phyloP scores from a whole-genome alignment of 2,113 vertebrate genomes.

The Campylorhamphus procurvoides region DNA sequence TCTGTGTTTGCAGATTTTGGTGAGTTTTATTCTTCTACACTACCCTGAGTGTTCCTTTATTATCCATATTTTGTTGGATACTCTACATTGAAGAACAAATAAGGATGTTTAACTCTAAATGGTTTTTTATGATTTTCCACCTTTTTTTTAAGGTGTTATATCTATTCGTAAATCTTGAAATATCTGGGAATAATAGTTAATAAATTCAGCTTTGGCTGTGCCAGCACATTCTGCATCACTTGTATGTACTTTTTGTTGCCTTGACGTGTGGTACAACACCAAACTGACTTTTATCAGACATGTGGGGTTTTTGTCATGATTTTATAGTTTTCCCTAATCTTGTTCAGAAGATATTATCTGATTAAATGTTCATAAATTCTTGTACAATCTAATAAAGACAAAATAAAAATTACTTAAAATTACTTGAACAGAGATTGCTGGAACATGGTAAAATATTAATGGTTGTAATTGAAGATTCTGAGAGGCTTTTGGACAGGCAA shows the following conservation, averaged over 20 bases:
- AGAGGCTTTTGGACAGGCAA: neutral
- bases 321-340: neutral
- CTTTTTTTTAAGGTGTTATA: neutral
- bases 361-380: neutral
- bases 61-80: neutral
- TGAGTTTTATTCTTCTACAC: conserved; percentile 71
- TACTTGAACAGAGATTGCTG: neutral
- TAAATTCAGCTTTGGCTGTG: neutral
- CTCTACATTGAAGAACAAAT: neutral
- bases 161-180: neutral
- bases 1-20: conserved; percentile 95
- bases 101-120: neutral
- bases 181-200: neutral
- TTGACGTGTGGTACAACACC: neutral
- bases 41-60: neutral
- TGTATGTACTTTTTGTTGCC: neutral
- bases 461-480: neutral
- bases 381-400: neutral
- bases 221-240: neutral
- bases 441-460: neutral
- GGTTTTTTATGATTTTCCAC: neutral
- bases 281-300: neutral
- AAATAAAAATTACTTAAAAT: conserved; percentile 13
- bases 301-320: neutral
- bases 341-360: neutral